These are phyloP conservation scores for Heliconius hortense DNA, from an alignment of 2,888 invertebrate species.

Conservation along the genomic window DNA sequence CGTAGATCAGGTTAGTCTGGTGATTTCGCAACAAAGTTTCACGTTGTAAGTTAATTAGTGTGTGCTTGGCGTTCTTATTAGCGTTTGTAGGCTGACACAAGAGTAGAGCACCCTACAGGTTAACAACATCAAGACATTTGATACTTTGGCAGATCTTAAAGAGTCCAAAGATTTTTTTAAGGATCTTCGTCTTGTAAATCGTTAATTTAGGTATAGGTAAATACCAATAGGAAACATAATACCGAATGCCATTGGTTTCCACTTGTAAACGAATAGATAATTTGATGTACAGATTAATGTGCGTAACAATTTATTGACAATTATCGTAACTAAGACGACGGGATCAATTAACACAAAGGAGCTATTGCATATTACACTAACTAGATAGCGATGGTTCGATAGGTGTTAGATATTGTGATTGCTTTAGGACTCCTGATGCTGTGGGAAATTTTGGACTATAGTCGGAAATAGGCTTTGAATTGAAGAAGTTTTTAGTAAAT, in stretches of 20 bases:
- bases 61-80: conserved; percentile 72
- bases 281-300: conserved; percentile 76
- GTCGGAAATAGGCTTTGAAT: conserved; percentile 20
- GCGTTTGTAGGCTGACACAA: conserved; percentile 60
- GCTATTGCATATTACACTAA: conserved; percentile 77
- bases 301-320: conserved; percentile 78
- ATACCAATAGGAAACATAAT: conserved; percentile 31
- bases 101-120: conserved; percentile 44
- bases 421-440: conserved; percentile 41
- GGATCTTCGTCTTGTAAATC: neutral
- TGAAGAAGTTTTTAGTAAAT: neutral
- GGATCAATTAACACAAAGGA: conserved; percentile 79
- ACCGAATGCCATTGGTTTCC: conserved; percentile 52
- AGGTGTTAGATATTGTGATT: conserved; percentile 64
- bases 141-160: conserved; percentile 35
- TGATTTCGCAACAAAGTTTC: conserved; percentile 70
- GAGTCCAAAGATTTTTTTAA: conserved; percentile 9
- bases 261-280: conserved; percentile 61
- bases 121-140: conserved; percentile 41
- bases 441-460: conserved; percentile 43
- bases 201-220: conserved; percentile 23
- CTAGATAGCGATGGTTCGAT: conserved; percentile 57
- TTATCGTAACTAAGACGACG: conserved; percentile 72
- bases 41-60: conserved; percentile 80
- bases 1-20: conserved; percentile 65